Evolutionary conservation across 2,797 vertebrate species (phyloP), one percentile per base, ranked within the genome.

Genomic region (Syncerus caffer): DNA sequence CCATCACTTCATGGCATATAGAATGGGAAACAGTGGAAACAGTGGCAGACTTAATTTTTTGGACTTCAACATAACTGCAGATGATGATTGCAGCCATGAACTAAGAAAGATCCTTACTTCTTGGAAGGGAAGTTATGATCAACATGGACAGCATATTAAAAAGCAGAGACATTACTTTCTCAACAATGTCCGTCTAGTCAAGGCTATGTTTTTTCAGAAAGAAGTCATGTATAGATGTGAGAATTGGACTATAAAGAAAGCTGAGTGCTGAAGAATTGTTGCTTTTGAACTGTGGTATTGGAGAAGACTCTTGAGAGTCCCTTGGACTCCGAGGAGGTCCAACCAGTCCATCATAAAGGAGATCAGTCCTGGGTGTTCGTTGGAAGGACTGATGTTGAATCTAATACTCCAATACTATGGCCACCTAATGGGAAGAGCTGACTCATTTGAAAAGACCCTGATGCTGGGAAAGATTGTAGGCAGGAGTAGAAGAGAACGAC

Each of bases 221-320:
- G n/a, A 21, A 71, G 17, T 71, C n/a, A 71, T 38, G 19, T 38
- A 23, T 71, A n/a, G 10, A 71, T 12, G 4, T 71, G 17, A 38
- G 19, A 71, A 0, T 12, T 38, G 64, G 64, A 71, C n/a, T 71
- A 38, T 71, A 38, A 71, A 71, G n/a, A 71, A 71, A 38, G 4
- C n/a, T 71, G n/a, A 71, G 19, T 10, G 11, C 64, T 0, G 0
- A 38, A 71, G 10, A 38, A 38, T 3, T 71, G n/a, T 38, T 38
- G 19, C 19, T 71, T 71, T 67, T 34, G 64, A 34, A 67, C n/a
- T 67, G 17, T 11, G 4, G 2, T 67, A 64, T 3, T 34, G 64
- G 9, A 67, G 64, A 34, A 67, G 9, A 67, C n/a, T 34, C 9
- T 67, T 67, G n/a, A 19, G n/a, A 67, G n/a, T 67, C 9, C n/a